Evolutionary conservation across 2,888 invertebrate species (phyloP).

Genomic region (Octonoba sinensis): DNA sequence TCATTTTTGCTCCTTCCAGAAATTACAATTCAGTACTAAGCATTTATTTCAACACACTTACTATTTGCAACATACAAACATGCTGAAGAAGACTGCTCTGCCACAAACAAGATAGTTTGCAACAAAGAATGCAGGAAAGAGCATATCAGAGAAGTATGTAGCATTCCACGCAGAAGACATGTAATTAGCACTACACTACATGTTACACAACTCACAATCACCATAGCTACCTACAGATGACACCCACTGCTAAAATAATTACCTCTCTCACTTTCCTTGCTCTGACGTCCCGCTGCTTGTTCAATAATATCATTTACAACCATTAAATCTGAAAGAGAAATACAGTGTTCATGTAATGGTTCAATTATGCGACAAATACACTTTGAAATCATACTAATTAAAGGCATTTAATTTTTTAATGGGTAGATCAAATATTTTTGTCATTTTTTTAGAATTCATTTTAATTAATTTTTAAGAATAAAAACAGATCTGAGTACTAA

Average conservation of each 20-base stretch:
- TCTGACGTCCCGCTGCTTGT: conserved; percentile 77
- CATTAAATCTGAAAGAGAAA: conserved; percentile 85
- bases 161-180: conserved; percentile 8
- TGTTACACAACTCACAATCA: conserved; percentile 44
- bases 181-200: conserved; percentile 38
- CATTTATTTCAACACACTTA: neutral
- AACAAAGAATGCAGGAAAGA: conserved; percentile 54
- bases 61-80: conserved; percentile 38
- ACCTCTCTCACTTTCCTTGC: conserved; percentile 78
- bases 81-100: conserved; percentile 60
- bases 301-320: conserved; percentile 96
- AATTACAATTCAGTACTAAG: too few species aligned
- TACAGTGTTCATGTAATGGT: neutral
- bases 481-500: too few species aligned
- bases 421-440: too few species aligned
- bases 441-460: too few species aligned
- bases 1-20: too few species aligned
- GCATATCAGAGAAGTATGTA: conserved; percentile 4
- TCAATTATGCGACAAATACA: too few species aligned
- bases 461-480: too few species aligned
- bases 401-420: too few species aligned
- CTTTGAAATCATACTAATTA: too few species aligned
- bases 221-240: conserved; percentile 55
- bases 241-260: conserved; percentile 58
- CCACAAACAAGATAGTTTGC: conserved; percentile 56